These are phyloP conservation scores for Panagrolaimus sp. DNA, from an alignment of 1,140 invertebrate genomes.

Conservation along the genomic window DNA sequence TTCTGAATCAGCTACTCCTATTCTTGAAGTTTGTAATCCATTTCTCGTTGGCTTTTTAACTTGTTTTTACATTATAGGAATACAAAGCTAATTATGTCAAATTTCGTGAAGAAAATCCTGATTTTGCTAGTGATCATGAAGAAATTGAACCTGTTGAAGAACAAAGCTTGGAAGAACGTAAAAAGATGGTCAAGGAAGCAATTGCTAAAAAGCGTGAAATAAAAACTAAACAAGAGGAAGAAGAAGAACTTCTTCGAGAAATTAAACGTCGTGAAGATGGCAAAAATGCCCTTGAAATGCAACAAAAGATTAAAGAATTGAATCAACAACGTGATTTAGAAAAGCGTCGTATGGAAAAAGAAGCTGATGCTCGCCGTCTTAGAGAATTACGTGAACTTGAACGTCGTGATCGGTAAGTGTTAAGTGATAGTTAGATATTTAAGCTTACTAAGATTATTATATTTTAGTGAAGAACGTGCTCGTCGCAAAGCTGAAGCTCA, in stretches of 20 bases:
- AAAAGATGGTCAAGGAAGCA: background rate
- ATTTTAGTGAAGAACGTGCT: background rate
- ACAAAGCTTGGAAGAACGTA: background rate
- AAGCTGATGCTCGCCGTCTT: background rate
- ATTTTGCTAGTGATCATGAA: background rate
- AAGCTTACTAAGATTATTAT: background rate
- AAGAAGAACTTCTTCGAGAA: background rate
- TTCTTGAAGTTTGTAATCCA: background rate
- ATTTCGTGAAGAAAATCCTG: background rate
- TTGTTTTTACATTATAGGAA: background rate
- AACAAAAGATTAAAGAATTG: slow-evolving; percentile 5
- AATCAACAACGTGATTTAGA: background rate
- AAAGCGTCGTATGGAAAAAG: background rate
- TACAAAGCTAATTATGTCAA: background rate
- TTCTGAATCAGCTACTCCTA: background rate
- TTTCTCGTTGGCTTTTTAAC: background rate
- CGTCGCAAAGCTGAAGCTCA: background rate
- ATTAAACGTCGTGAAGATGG: slow-evolving; percentile 8
- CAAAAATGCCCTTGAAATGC: slow-evolving; percentile 4
- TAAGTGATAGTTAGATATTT: background rate
- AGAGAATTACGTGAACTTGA: background rate
- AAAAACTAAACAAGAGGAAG: background rate
- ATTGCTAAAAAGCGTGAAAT: background rate
- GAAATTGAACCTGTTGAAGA: background rate
- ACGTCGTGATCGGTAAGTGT: background rate